phyloP scores from a whole-genome alignment of 2,888 invertebrate species.

The Netelia virgata region DNA sequence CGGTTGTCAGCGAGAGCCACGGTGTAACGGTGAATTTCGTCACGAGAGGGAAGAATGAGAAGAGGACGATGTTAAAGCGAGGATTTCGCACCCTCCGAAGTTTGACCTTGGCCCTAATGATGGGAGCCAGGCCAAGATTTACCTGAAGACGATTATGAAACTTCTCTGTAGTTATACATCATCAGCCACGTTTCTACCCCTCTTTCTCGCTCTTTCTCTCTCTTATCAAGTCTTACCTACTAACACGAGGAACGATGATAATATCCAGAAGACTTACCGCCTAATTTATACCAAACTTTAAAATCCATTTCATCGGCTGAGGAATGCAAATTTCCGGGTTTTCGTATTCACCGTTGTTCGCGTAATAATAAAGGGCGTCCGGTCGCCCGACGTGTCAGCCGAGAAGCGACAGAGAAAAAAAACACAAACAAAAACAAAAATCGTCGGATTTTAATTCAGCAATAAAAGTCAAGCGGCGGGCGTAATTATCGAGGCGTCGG shows the following conservation, averaged over 20 bases:
- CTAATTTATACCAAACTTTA: conserved; percentile 37
- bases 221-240: conserved; percentile 23
- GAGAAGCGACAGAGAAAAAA: background rate
- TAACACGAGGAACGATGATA: conserved; percentile 27
- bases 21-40: conserved; percentile 24
- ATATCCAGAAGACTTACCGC: conserved; percentile 33
- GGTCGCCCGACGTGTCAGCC: background rate
- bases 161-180: conserved; percentile 14
- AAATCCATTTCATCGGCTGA: conserved; percentile 6
- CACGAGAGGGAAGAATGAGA: conserved; percentile 9
- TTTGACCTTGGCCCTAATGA: conserved; percentile 57
- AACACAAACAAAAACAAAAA: conserved; percentile 13
- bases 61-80: conserved; percentile 16
- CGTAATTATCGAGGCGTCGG: conserved; percentile 4
- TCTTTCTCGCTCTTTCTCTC: background rate
- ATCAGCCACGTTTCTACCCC: conserved; percentile 18
- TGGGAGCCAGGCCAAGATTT: conserved; percentile 36
- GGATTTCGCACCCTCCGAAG: conserved; percentile 43
- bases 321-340: background rate
- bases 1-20: conserved; percentile 29
- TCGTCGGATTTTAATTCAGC: conserved; percentile 18
- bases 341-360: background rate
- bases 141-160: conserved; percentile 50
- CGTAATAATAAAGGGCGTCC: background rate
- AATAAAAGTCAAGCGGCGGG: conserved; percentile 25